These are phyloP conservation scores for Sebastolobus alascanus DNA, from an alignment of 2,797 vertebrate species.

Conservation along the genomic window DNA sequence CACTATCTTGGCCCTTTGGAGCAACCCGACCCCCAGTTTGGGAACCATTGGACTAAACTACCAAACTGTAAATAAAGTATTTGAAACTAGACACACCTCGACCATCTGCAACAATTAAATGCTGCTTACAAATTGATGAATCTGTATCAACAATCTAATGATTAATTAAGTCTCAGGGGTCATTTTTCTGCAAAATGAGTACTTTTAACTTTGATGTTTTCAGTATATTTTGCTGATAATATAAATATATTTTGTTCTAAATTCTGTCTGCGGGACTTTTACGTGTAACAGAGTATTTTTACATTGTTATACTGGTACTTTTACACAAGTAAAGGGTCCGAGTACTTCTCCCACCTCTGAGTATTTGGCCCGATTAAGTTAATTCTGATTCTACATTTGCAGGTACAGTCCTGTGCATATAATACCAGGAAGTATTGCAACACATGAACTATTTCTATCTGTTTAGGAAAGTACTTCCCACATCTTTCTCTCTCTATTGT, in stretches of 20 bases:
- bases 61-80: background rate
- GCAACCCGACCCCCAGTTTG: background rate
- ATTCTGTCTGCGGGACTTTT: background rate
- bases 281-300: background rate
- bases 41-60: background rate
- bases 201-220: background rate
- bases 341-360: background rate
- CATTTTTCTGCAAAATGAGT: background rate
- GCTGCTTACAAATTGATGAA: no score
- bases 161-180: no score
- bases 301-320: background rate
- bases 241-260: background rate
- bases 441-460: background rate
- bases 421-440: slow-evolving; percentile 13
- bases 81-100: background rate
- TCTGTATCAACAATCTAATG: background rate
- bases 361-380: background rate
- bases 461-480: slow-evolving; percentile 25
- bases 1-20: background rate
- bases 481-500: background rate
- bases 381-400: background rate
- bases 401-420: background rate
- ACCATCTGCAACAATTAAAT: background rate
- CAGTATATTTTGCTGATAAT: background rate
- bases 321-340: background rate